Conservation (phyloP, 2,797 vertebrate genomes). For the Euthynnus affinis region DNA sequence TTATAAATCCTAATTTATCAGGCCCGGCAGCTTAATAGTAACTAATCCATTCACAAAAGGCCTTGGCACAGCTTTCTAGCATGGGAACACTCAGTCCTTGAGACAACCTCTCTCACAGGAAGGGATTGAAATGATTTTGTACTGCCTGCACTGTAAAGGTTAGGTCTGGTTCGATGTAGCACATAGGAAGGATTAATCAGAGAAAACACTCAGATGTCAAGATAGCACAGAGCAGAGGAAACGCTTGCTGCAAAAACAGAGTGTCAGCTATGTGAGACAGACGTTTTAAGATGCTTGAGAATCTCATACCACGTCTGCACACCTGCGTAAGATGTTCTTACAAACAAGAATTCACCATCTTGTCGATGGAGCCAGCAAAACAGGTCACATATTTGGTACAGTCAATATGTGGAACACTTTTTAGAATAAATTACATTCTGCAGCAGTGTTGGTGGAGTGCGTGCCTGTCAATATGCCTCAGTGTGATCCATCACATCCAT, state of each 20-base stretch:
- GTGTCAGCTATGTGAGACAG: conserved; percentile 53
- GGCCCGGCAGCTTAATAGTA: conserved; percentile 83
- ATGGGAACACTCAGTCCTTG: conserved; percentile 81
- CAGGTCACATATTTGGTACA: conserved; percentile 49
- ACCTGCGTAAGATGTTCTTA: conserved; percentile 44
- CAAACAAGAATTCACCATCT: conserved; percentile 43
- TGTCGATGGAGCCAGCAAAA: conserved; percentile 39
- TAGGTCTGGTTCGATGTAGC: conserved; percentile 74
- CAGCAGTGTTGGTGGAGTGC: conserved; percentile 52
- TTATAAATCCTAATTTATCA: conserved; percentile 87
- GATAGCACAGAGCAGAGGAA: conserved; percentile 60
- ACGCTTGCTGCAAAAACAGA: conserved; percentile 45
- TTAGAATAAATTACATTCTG: conserved; percentile 64
- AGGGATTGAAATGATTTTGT: conserved; percentile 74
- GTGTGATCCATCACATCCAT: conserved; percentile 69
- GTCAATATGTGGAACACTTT: conserved; percentile 64
- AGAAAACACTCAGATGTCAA: conserved; percentile 73
- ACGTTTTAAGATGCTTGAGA: conserved; percentile 48
- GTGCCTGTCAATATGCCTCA: conserved; percentile 69
- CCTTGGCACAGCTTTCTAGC: conserved; percentile 79
- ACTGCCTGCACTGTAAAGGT: conserved; percentile 77
- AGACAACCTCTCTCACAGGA: conserved; percentile 80
- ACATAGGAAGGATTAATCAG: conserved; percentile 78
- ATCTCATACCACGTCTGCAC: conserved; percentile 25
- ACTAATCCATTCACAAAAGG: conserved; percentile 87